These are phyloP conservation scores for Phorcus lineatus DNA, from an alignment of 2,888 invertebrate genomes.

Conservation along the genomic window DNA sequence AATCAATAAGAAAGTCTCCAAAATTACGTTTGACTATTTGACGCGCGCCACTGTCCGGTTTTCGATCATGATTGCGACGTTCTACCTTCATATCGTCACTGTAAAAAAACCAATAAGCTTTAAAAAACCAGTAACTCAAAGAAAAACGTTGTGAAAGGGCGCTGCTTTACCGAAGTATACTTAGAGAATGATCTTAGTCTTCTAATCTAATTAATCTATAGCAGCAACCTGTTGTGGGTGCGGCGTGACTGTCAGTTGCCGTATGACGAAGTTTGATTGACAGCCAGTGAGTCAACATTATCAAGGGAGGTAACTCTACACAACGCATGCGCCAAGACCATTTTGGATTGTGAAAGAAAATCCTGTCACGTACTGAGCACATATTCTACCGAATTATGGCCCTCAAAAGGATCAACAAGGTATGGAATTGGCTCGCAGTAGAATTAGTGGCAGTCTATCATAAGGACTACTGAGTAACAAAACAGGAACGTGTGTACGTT, in stretches of 20 bases:
- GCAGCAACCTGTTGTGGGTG: not conserved
- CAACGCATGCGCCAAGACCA: constrained; percentile 31
- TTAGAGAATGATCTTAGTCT: no score
- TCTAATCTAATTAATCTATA: no score
- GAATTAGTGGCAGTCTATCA: not conserved
- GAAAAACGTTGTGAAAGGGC: no score
- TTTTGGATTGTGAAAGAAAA: constrained; percentile 23
- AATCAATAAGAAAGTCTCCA: no score
- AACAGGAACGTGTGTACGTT: no score
- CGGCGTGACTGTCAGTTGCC: not conserved
- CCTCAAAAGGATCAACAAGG: constrained; percentile 69
- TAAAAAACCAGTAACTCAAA: no score
- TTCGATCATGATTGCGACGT: no score
- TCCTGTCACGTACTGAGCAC: not conserved
- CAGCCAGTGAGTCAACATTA: not conserved
- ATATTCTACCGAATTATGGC: constrained; percentile 51
- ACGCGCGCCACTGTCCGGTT: no score
- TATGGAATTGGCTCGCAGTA: constrained; percentile 36
- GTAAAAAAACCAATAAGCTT: no score
- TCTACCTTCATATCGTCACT: no score
- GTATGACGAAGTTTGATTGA: not conserved
- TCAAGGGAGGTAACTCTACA: constrained; percentile 20
- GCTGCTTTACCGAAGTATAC: no score
- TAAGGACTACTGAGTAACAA: not conserved
- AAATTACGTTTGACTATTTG: no score